phyloP scores from a whole-genome alignment of 2,113 vertebrate genomes.

The Barnardius zonarius region DNA sequence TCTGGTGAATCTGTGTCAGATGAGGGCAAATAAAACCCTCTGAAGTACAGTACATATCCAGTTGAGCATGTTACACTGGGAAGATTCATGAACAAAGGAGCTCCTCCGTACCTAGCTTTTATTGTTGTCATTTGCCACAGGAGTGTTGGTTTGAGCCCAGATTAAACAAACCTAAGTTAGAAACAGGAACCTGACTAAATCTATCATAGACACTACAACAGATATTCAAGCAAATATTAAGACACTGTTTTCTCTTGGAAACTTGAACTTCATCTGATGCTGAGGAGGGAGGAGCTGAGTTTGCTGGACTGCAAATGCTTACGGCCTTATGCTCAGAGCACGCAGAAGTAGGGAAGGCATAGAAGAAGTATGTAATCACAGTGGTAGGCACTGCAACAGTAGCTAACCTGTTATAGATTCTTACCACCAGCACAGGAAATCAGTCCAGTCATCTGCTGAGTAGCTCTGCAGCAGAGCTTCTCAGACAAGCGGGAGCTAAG shows the following conservation, averaged over 20 bases:
- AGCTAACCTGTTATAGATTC: background rate
- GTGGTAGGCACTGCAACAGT: background rate
- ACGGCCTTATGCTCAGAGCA: background rate
- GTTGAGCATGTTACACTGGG: background rate
- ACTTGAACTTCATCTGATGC: background rate
- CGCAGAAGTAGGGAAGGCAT: background rate
- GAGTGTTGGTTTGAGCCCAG: background rate
- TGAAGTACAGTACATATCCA: background rate
- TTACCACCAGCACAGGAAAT: background rate
- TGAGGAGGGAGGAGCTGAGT: background rate
- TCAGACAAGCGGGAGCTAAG: background rate
- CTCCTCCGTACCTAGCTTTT: background rate
- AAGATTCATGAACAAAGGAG: background rate
- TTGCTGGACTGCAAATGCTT: background rate
- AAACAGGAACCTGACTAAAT: background rate
- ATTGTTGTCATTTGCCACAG: background rate
- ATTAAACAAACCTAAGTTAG: background rate
- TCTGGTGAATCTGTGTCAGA: slow-evolving; percentile 7
- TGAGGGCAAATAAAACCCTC: slow-evolving; percentile 22
- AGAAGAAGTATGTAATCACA: background rate
- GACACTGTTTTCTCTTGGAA: background rate
- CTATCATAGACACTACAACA: background rate
- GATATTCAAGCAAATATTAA: background rate
- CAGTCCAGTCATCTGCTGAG: background rate
- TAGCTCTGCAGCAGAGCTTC: background rate